These are phyloP conservation scores for Hoplodrina ambigua DNA, from an alignment of 2,888 invertebrate genomes.

Conservation along the genomic window DNA sequence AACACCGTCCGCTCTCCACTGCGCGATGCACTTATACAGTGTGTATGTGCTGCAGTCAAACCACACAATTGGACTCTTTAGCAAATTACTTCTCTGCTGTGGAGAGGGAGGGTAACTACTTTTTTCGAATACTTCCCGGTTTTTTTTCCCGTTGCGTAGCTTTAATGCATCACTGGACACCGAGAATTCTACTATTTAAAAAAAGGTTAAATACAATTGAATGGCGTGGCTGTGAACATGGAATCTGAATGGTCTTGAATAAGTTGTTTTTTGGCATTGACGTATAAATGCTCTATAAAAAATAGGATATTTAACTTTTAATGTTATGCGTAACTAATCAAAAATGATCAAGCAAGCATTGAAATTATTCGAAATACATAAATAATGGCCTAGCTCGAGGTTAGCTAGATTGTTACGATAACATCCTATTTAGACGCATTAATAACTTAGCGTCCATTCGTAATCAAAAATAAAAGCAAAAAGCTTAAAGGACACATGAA, in stretches of 20 bases:
- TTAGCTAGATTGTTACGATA: conserved; percentile 33
- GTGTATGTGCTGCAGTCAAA: conserved; percentile 50
- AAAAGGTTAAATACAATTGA: conserved; percentile 7
- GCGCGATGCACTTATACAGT: conserved; percentile 61
- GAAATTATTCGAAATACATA: conserved; percentile 7
- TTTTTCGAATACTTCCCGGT: conserved; percentile 8
- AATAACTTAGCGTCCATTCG: conserved; percentile 12
- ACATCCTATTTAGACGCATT: conserved; percentile 17
- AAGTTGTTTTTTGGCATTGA: conserved; percentile 7
- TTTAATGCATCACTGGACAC: conserved; percentile 13
- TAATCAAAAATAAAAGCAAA: conserved; percentile 26
- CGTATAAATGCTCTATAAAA: conserved; percentile 8
- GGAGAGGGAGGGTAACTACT: background rate
- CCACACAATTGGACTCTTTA: conserved; percentile 49
- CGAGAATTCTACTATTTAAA: conserved; percentile 1
- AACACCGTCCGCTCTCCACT: conserved; percentile 71
- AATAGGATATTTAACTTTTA: conserved; percentile 4
- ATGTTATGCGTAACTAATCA: conserved; percentile 31
- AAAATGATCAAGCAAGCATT: conserved; percentile 21
- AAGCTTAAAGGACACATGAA: conserved; percentile 8
- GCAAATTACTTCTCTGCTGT: conserved; percentile 44
- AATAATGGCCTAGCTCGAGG: conserved; percentile 15
- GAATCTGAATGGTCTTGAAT: conserved; percentile 1
- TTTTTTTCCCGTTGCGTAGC: conserved; percentile 8
- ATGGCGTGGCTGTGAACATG: conserved; percentile 1